These are phyloP conservation scores for Scaptodrosophila latifasciaeformis DNA, from an alignment of 2,888 invertebrate genomes.

Conservation along the genomic window DNA sequence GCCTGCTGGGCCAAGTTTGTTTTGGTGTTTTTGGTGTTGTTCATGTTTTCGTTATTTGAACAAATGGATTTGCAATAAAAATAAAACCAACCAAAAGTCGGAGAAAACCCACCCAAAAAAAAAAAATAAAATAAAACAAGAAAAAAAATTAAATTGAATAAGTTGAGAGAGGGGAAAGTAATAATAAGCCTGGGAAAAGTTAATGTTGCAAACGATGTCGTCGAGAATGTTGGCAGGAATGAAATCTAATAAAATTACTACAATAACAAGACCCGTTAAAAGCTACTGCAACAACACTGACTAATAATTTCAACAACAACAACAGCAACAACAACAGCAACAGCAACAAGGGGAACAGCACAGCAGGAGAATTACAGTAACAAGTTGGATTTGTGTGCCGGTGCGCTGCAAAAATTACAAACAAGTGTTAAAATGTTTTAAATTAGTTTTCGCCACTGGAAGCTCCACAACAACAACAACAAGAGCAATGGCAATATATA, in stretches of 20 bases:
- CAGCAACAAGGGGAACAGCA: neutral
- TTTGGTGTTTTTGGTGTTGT: neutral
- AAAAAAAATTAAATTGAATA: slow-evolving; percentile 1
- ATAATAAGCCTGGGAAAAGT: slow-evolving; percentile 45
- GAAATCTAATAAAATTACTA: slow-evolving; percentile 58
- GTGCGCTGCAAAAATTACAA: slow-evolving; percentile 24
- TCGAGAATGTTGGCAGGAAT: slow-evolving; percentile 21
- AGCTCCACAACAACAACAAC: slow-evolving; percentile 14
- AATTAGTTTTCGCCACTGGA: slow-evolving; percentile 57
- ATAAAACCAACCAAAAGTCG: slow-evolving; percentile 23
- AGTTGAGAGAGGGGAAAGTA: slow-evolving; percentile 22
- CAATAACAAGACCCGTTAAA: slow-evolving; percentile 6
- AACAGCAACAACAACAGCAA: neutral
- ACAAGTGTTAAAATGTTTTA: slow-evolving; percentile 67
- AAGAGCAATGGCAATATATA: slow-evolving; percentile 8
- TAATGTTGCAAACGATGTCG: slow-evolving; percentile 42
- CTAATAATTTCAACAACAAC: neutral
- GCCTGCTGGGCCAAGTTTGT: slow-evolving; percentile 22
- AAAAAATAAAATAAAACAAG: neutral
- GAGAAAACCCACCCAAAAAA: slow-evolving; percentile 17
- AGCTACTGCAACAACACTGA: too few relatives aligned
- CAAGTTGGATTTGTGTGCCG: neutral
- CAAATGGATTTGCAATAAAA: slow-evolving; percentile 60
- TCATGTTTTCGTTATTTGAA: slow-evolving; percentile 45
- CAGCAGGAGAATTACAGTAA: too few relatives aligned